These are phyloP conservation scores for Dunckerocampus dactyliophorus DNA, from an alignment of 2,113 vertebrate species.

Conservation along the genomic window DNA sequence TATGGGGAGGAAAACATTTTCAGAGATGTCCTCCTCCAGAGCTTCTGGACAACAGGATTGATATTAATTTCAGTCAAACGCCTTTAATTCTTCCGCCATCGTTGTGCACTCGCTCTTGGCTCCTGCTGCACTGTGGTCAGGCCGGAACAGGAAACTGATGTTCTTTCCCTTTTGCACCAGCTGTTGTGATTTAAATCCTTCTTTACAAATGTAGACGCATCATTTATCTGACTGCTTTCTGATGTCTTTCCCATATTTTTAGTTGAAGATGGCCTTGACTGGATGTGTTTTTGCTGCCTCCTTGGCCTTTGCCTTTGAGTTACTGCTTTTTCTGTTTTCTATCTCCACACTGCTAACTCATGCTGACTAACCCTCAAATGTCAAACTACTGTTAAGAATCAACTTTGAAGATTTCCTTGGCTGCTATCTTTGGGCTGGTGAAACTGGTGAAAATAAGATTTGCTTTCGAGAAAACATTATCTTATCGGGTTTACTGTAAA, in stretches of 20 bases:
- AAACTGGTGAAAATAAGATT: constrained; percentile 8
- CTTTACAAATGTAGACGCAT: constrained; percentile 43
- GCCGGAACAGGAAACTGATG: constrained; percentile 43
- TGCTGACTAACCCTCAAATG: constrained; percentile 23
- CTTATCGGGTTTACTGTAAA: constrained; percentile 22
- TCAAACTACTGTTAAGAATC: constrained; percentile 39
- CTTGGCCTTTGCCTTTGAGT: constrained; percentile 18
- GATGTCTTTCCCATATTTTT: constrained; percentile 55
- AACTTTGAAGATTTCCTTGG: constrained; percentile 17
- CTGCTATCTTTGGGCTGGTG: constrained; percentile 19
- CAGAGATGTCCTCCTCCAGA: constrained; percentile 1
- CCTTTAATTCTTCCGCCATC: constrained; percentile 30
- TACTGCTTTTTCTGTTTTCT: constrained; percentile 4
- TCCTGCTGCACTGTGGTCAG: constrained; percentile 35
- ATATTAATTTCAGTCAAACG: constrained; percentile 31
- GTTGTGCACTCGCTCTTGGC: constrained; percentile 34
- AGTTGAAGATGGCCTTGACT: constrained; percentile 37
- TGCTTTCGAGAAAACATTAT: constrained; percentile 14
- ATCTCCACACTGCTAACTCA: constrained; percentile 4
- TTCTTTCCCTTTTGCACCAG: constrained; percentile 54
- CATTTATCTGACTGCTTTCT: constrained; percentile 57
- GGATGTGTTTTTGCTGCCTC: constrained; percentile 34
- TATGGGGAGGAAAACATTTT: constrained; percentile 9
- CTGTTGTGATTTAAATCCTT: constrained; percentile 65
- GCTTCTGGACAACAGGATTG: constrained; percentile 22